phyloP scores from a whole-genome alignment of 92 coral and sea anemone genomes.

The Epizoanthus ramosus region DNA sequence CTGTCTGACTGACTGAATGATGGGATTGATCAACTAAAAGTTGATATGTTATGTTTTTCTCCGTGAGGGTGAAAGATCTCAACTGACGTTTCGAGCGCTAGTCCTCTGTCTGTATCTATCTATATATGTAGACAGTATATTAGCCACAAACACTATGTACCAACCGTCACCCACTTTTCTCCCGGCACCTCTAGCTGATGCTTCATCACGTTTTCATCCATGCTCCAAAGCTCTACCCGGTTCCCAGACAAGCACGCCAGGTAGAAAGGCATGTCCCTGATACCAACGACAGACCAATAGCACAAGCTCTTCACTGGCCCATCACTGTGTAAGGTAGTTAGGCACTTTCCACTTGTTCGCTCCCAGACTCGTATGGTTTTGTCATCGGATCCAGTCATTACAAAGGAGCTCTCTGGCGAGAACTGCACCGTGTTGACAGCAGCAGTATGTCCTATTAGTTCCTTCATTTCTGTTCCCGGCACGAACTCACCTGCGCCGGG shows the following conservation, averaged over 20 bases:
- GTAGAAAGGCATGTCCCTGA: slow-evolving; percentile 30
- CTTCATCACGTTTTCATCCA: slow-evolving; percentile 33
- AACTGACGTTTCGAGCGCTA: too few relatives aligned
- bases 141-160: not conserved
- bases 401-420: slow-evolving; percentile 62
- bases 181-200: slow-evolving; percentile 12
- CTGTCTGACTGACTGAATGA: too few relatives aligned
- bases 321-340: slow-evolving; percentile 36
- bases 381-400: slow-evolving; percentile 87
- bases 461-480: slow-evolving; percentile 74
- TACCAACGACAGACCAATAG: slow-evolving; percentile 55
- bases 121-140: not conserved
- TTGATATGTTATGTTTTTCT: too few relatives aligned
- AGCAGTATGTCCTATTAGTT: slow-evolving; percentile 70
- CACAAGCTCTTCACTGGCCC: slow-evolving; percentile 75
- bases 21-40: too few relatives aligned
- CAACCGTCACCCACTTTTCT: slow-evolving; percentile 36
- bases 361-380: slow-evolving; percentile 77
- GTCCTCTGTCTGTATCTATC: too few relatives aligned
- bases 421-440: slow-evolving; percentile 82
- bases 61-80: too few relatives aligned
- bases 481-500: slow-evolving; percentile 96
- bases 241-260: slow-evolving; percentile 79
- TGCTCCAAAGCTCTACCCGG: slow-evolving; percentile 74
- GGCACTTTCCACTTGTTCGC: slow-evolving; percentile 40